Evolutionary conservation across 2,797 vertebrate genomes (phyloP).

Genomic region (Harpagifer antarcticus): DNA sequence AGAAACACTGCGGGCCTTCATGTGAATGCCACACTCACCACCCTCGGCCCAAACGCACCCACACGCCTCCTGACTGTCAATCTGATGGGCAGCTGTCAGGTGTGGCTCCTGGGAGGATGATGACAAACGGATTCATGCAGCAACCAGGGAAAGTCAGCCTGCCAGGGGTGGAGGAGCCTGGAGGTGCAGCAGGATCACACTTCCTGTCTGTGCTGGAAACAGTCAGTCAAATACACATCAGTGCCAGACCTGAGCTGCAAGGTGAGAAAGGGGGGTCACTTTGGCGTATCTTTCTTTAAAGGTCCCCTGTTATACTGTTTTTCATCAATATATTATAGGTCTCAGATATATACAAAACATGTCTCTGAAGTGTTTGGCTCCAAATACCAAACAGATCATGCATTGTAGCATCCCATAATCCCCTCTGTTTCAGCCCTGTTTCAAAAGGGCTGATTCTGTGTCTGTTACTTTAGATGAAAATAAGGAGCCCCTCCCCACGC

Average conservation of each 20-base stretch:
- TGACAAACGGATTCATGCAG: slow-evolving; percentile 7
- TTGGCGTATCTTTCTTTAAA: neutral
- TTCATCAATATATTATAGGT: no score
- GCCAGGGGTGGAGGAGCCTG: slow-evolving; percentile 28
- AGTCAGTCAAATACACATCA: slow-evolving; percentile 81
- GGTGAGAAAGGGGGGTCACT: slow-evolving; percentile 68
- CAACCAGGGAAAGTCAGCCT: slow-evolving; percentile 14
- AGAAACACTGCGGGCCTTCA: slow-evolving; percentile 52
- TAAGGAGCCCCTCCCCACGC: no score
- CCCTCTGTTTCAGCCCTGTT: no score
- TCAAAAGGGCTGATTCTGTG: no score
- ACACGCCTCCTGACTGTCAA: slow-evolving; percentile 17
- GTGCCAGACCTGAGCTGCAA: slow-evolving; percentile 81
- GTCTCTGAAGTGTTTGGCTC: no score
- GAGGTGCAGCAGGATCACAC: slow-evolving; percentile 23
- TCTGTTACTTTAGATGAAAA: no score
- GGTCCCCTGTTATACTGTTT: no score
- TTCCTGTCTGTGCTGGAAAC: slow-evolving; percentile 76
- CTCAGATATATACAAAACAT: no score
- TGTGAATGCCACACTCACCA: slow-evolving; percentile 49
- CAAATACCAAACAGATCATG: no score
- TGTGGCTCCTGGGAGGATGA: slow-evolving; percentile 27
- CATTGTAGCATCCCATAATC: no score
- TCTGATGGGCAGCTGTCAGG: slow-evolving; percentile 27
- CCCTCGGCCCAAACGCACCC: slow-evolving; percentile 28